Conservation (phyloP, 92 coral and sea anemone genomes). For the Muricea muricata region DNA sequence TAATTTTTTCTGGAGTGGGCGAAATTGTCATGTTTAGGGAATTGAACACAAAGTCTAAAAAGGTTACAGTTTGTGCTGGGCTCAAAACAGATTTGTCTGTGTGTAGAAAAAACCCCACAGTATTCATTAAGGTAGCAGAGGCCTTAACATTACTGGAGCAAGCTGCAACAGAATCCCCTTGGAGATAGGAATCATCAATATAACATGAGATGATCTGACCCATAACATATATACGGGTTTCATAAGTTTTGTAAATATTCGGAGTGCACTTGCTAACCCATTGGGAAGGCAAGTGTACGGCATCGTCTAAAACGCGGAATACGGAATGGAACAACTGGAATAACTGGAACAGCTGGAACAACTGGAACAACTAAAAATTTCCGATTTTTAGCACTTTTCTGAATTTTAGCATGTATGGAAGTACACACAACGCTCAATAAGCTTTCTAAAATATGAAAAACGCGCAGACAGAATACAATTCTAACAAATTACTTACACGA, state of each 20-base stretch:
- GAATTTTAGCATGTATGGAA: too few species aligned
- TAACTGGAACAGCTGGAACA: too few species aligned
- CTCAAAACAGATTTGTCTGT: constrained; percentile 59
- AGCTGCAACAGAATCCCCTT: constrained; percentile 54
- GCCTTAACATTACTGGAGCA: constrained; percentile 53
- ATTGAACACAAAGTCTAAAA: constrained; percentile 54
- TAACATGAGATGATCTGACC: constrained; percentile 68
- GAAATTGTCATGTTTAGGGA: constrained; percentile 51
- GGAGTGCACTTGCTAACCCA: constrained; percentile 69
- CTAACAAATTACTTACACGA: too few species aligned
- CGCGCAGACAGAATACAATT: too few species aligned
- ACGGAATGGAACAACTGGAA: too few species aligned
- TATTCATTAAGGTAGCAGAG: constrained; percentile 45
- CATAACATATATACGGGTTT: constrained; percentile 63
- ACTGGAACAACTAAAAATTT: too few species aligned
- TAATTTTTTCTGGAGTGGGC: constrained; percentile 49
- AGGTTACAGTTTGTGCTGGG: constrained; percentile 54
- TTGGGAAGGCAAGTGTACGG: constrained; percentile 69
- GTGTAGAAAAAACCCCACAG: constrained; percentile 64
- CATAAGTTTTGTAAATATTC: constrained; percentile 67
- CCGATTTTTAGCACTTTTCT: too few species aligned
- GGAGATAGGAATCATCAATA: constrained; percentile 69
- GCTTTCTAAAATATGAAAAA: too few species aligned
- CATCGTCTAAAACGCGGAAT: too few species aligned
- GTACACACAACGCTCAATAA: too few species aligned